Conservation (phyloP, 2,888 invertebrate genomes). For the Drosophila lutescens region DNA sequence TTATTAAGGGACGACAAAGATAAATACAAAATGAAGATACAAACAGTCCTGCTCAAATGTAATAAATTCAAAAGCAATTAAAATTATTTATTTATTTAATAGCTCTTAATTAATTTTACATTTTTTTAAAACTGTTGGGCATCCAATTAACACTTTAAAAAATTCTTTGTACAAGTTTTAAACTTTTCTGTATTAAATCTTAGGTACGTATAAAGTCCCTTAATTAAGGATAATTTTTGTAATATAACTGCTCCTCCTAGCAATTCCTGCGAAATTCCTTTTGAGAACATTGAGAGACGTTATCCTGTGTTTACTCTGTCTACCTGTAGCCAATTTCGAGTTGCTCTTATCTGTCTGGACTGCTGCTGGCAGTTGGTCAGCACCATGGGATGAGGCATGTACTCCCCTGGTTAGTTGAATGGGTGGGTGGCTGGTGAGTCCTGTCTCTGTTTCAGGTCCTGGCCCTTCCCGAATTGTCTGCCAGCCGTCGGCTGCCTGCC, state of each 20-base stretch:
- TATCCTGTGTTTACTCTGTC: conserved; percentile 48
- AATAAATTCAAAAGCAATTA: too few relatives aligned
- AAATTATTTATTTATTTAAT: too few relatives aligned
- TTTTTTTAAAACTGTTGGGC: too few relatives aligned
- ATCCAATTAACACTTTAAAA: too few relatives aligned
- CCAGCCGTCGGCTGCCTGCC: conserved; percentile 26
- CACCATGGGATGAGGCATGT: conserved; percentile 27
- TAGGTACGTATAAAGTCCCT: neutral
- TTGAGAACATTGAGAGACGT: conserved; percentile 21
- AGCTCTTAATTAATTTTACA: too few relatives aligned
- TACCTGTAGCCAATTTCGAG: conserved; percentile 75
- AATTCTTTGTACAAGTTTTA: too few relatives aligned
- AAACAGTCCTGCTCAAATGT: neutral
- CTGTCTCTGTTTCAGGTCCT: conserved; percentile 25
- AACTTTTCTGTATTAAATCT: neutral
- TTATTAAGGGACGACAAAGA: neutral
- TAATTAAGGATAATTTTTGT: conserved; percentile 6
- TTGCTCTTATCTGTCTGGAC: conserved; percentile 44
- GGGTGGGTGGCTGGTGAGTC: conserved; percentile 15
- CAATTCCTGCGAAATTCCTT: conserved; percentile 21
- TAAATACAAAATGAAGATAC: neutral
- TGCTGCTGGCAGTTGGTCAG: conserved; percentile 75
- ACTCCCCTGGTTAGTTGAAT: conserved; percentile 8
- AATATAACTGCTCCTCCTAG: neutral
- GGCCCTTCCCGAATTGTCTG: conserved; percentile 4